phyloP scores from a whole-genome alignment of 2,113 vertebrate species.

The Zosterops borbonicus region DNA sequence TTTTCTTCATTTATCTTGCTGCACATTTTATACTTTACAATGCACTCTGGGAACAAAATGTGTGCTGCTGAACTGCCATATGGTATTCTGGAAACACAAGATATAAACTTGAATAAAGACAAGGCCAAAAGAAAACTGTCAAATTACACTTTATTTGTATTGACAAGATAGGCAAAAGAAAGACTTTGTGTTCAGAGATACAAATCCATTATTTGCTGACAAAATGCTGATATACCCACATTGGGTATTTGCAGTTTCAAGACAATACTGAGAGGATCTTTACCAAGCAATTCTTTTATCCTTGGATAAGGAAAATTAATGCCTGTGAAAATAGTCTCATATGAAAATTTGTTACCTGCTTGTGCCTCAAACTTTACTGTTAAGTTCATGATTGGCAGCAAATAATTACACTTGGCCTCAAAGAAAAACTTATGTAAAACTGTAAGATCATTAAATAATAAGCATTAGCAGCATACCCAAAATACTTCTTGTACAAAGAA shows the following conservation, averaged over 20 bases:
- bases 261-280: neutral
- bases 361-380: neutral
- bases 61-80: neutral
- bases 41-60: neutral
- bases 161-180: conserved; percentile 69
- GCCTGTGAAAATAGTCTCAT: neutral
- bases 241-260: neutral
- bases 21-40: neutral
- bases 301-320: neutral
- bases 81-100: neutral
- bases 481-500: conserved; percentile 70
- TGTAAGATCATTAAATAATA: conserved; percentile 65
- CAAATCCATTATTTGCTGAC: conserved; percentile 60
- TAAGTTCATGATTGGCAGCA: conserved; percentile 60
- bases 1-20: neutral
- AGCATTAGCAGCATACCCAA: conserved; percentile 71
- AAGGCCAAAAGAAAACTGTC: conserved; percentile 36
- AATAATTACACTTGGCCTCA: conserved; percentile 58
- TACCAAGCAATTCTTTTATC: neutral
- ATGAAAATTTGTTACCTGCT: neutral
- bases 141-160: conserved; percentile 77
- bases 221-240: conserved; percentile 4
- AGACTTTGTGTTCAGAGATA: conserved; percentile 45
- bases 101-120: neutral
- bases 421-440: conserved; percentile 21